Evolutionary conservation across 2,888 invertebrate genomes (phyloP).

Genomic region (Drosophila paranaensis): DNA sequence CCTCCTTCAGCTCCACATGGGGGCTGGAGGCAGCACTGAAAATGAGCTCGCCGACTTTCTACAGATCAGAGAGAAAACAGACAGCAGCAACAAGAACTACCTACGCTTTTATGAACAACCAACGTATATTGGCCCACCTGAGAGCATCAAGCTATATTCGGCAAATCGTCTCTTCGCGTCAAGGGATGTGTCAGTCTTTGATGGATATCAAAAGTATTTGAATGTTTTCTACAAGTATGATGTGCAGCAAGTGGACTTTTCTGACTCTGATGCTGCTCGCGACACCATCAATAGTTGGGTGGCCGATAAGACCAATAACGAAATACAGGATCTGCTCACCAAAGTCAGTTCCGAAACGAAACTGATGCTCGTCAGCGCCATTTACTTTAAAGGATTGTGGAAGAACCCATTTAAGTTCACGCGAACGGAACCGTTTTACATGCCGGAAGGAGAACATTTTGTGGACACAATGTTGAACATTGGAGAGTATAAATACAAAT

Average conservation of each 20-base stretch:
- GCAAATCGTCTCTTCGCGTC: background rate
- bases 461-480: background rate
- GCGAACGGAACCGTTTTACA: background rate
- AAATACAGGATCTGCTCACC: background rate
- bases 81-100: too few relatives aligned
- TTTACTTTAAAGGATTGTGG: background rate
- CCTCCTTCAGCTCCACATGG: background rate
- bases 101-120: background rate
- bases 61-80: background rate
- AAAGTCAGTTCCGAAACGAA: too few relatives aligned
- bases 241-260: background rate
- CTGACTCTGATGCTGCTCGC: rapidly evolving
- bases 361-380: background rate
- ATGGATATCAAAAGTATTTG: background rate
- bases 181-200: background rate
- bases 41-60: background rate
- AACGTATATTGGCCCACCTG: background rate
- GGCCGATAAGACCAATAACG: background rate
- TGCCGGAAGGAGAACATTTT: background rate
- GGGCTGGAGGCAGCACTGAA: background rate
- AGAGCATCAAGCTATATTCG: background rate
- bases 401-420: background rate
- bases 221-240: background rate
- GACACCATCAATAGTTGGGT: background rate
- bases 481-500: background rate